Evolutionary conservation across 2,888 invertebrate genomes (phyloP).

Genomic region (Zaprionus obscuricornis): DNA sequence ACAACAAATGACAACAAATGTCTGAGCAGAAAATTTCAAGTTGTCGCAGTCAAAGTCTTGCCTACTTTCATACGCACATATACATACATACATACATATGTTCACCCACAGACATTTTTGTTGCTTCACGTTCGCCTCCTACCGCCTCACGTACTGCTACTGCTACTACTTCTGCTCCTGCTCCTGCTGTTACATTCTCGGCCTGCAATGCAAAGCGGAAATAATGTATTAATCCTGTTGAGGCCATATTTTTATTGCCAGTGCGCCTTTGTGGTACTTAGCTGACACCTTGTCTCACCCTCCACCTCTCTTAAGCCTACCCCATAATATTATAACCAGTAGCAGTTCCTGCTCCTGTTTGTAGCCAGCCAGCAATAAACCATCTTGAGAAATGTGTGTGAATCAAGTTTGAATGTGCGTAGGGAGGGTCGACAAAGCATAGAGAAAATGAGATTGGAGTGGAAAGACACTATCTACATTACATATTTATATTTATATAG

Average conservation of each 20-base stretch:
- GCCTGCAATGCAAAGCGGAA: conserved; percentile 57
- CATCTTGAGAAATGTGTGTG: conserved; percentile 48
- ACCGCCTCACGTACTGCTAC: neutral
- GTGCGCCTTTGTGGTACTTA: conserved; percentile 54
- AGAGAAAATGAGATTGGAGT: too few species aligned
- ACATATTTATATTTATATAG: too few species aligned
- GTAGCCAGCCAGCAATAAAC: conserved; percentile 36
- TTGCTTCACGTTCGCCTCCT: conserved; percentile 37
- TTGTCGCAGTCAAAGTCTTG: conserved; percentile 45
- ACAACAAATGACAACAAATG: conserved; percentile 51
- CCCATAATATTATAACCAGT: too few species aligned
- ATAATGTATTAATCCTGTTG: conserved; percentile 83
- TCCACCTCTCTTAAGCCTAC: neutral
- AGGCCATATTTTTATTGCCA: conserved; percentile 83
- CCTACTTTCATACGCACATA: conserved; percentile 1
- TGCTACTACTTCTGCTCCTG: conserved; percentile 12
- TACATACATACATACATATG: neutral
- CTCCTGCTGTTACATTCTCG: conserved; percentile 7
- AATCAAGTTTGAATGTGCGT: conserved; percentile 36
- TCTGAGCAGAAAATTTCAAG: conserved; percentile 50
- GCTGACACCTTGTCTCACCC: conserved; percentile 3
- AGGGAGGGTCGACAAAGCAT: neutral
- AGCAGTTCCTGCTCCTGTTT: neutral
- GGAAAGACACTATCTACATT: too few species aligned
- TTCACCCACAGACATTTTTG: conserved; percentile 25